Conservation (phyloP, 2,888 invertebrate species). For the Rhabditoides inermis region DNA sequence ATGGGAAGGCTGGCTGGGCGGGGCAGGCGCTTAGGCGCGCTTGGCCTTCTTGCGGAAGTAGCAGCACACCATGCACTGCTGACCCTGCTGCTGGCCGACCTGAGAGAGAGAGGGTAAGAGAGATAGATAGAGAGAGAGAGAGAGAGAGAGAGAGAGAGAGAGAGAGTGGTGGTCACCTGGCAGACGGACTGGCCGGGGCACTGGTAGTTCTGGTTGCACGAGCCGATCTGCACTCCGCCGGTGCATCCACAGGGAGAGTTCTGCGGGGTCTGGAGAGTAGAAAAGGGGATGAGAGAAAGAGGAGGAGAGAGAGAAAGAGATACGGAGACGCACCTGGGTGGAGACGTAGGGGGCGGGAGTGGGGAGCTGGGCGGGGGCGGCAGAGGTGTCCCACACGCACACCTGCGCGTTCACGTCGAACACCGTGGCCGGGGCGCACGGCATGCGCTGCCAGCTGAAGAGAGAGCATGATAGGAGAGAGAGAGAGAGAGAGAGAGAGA, state of each 20-base stretch:
- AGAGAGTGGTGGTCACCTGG: conserved; percentile 32
- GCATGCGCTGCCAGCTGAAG: conserved; percentile 44
- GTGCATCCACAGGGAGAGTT: conserved; percentile 41
- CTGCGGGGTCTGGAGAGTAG: conserved; percentile 18
- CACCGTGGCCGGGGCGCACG: conserved; percentile 50
- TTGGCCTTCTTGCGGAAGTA: conserved; percentile 12
- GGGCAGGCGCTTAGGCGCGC: background rate
- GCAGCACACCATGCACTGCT: conserved; percentile 50
- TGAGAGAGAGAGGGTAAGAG: background rate
- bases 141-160: background rate
- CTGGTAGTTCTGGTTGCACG: conserved; percentile 48
- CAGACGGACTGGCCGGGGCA: conserved; percentile 51
- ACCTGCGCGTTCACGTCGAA: conserved; percentile 48
- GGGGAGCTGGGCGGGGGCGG: conserved; percentile 25
- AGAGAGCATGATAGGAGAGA: background rate
- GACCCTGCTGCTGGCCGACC: too few relatives aligned
- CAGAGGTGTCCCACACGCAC: conserved; percentile 30
- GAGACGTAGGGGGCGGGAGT: conserved; percentile 41
- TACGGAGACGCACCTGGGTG: conserved; percentile 14
- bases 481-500: background rate
- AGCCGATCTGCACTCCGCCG: conserved; percentile 50
- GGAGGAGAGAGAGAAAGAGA: background rate
- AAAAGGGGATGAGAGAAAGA: background rate
- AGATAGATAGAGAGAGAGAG: background rate
- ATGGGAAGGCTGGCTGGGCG: background rate